These are phyloP conservation scores for Leptosomus discolor DNA, from an alignment of 2,113 vertebrate species.

Conservation along the genomic window DNA sequence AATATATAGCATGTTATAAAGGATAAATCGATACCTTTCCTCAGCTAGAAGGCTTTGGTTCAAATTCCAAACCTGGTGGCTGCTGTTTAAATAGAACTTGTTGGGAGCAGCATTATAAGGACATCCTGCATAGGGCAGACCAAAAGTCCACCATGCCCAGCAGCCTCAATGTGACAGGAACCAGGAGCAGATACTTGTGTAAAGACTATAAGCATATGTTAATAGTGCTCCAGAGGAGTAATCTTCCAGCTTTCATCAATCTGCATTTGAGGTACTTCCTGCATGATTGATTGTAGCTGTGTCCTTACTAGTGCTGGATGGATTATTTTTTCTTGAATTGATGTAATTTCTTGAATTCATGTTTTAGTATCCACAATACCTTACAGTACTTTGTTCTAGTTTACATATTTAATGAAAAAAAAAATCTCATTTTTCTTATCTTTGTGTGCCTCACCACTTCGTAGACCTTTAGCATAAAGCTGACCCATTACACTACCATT, in stretches of 20 bases:
- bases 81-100: background rate
- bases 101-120: background rate
- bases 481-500: background rate
- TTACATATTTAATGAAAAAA: background rate
- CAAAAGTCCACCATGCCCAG: background rate
- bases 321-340: background rate
- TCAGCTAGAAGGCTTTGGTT: background rate
- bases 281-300: background rate
- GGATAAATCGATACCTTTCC: background rate
- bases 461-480: background rate
- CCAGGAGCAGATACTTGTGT: background rate
- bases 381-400: background rate
- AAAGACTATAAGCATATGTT: background rate
- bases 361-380: background rate
- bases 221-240: background rate
- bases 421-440: background rate
- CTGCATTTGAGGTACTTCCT: background rate
- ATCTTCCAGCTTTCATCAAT: background rate
- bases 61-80: background rate
- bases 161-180: background rate
- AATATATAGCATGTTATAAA: conserved; percentile 1
- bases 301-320: background rate
- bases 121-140: background rate
- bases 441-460: background rate
- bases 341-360: background rate